A percentile compares a stretch with the other conserved stretches of the same genome.
Conservation (phyloP, 2,113 vertebrate species). For the Tautogolabrus adspersus region DNA sequence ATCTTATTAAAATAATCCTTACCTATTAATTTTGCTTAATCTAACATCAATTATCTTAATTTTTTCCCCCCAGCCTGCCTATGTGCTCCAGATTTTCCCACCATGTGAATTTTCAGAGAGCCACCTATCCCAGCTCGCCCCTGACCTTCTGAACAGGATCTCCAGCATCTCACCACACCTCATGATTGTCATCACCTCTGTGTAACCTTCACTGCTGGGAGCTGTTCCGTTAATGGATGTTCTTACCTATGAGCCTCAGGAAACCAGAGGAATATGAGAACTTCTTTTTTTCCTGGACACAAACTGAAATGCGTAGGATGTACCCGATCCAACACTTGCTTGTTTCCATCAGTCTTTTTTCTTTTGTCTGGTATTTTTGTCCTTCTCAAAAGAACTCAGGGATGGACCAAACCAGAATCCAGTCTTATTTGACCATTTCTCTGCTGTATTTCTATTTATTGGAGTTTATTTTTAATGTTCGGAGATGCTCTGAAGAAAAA, state of each 20-base stretch:
- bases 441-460: conserved; percentile 88
- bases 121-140: conserved; percentile 95
- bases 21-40: neutral
- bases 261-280: conserved; percentile 70
- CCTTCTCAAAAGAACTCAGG: conserved; percentile 78
- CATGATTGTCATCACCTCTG: conserved; percentile 99
- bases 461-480: conserved; percentile 75
- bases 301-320: conserved; percentile 65
- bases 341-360: conserved; percentile 52
- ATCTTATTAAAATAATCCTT: no score
- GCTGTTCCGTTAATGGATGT: conserved; percentile 37
- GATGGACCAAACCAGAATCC: conserved; percentile 80
- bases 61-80: conserved; percentile 89
- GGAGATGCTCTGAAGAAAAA: conserved; percentile 71
- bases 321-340: conserved; percentile 43
- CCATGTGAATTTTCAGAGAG: conserved; percentile 98
- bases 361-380: conserved; percentile 75
- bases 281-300: conserved; percentile 50
- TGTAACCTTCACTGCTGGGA: conserved; percentile 82
- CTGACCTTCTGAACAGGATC: conserved; percentile 96
- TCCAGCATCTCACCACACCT: conserved; percentile 99
- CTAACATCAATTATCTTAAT: neutral
- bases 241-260: conserved; percentile 72
- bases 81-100: conserved; percentile 98
- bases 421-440: conserved; percentile 82